A percentile compares a stretch with the other conserved stretches of the same genome.
phyloP scores from a whole-genome alignment of 53 echinoderm and acorn worm species.

The Pentamera pediparva region DNA sequence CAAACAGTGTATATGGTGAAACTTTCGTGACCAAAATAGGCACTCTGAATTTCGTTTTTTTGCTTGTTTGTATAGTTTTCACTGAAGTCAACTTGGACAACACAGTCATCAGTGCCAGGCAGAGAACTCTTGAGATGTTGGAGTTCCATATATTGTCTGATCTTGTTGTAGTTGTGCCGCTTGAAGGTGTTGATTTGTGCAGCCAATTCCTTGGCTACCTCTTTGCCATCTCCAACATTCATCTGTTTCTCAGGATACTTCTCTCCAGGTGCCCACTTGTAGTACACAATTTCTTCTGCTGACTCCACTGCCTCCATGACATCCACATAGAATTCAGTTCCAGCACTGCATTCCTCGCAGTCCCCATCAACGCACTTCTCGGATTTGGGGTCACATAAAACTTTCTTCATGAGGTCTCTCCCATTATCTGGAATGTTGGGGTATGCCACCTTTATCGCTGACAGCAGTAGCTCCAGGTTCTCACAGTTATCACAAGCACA shows the following conservation, averaged over 20 bases:
- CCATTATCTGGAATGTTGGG: background rate
- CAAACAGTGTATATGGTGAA: background rate
- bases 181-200: background rate
- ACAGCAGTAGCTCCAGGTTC: background rate
- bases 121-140: too few species aligned
- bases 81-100: slow-evolving; percentile 4
- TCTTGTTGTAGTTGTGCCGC: background rate
- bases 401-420: background rate
- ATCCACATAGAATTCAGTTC: background rate
- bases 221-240: background rate
- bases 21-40: slow-evolving; percentile 5
- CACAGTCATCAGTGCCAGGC: slow-evolving; percentile 7
- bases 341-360: background rate
- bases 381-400: background rate
- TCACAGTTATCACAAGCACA: background rate
- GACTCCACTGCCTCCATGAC: background rate
- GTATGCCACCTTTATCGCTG: background rate
- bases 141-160: background rate
- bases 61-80: slow-evolving; percentile 18
- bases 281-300: background rate
- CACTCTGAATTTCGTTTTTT: background rate
- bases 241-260: slow-evolving; percentile 1
- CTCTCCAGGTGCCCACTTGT: background rate
- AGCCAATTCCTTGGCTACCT: background rate
- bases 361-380: background rate